Base-by-base conservation (phyloP, 1,140 invertebrate species). In the Drosophila carrolli region DNA sequence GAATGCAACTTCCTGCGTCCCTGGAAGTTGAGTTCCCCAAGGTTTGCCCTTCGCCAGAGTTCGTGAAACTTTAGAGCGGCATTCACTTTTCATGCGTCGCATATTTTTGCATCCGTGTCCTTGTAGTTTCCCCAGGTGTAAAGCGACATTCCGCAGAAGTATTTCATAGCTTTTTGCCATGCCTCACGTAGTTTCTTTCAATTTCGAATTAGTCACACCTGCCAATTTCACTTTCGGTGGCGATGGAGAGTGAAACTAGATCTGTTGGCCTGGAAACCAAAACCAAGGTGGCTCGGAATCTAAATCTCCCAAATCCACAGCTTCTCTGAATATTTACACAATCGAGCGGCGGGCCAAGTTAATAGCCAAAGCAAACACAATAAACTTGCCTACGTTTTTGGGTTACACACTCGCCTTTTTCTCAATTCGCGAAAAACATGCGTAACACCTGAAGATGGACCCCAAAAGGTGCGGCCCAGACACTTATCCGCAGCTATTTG, bases 21-120 rank as follows among this genome's bases (percentile, higher is more conserved):
- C 73, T 84, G 81, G 62, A 51, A 60, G 48, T 68, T 43, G 58
- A 50, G 56, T 65, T 46, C 59, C 40, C 46, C 67, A 81, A 85
- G 73, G 75, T 71, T 71, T 32, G 68, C 65, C 68, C 79, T 68
- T 78, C 77, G 80, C 75, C 80, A 73, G 81, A 83, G 80, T 81
- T 77, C 80, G 81, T 37, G 38, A 35, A 78, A 63, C 70, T 81
- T 19, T 37, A 43, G 3, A 56, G n/a, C 44, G 57, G 51, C 80
- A 68, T 83, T 83, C 80, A 83, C 75, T 78, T 83, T 81, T 78
- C 53, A 43, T 43, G 43, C 46, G 43, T 44, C 29, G 23, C 29
- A 38, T 47, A 10, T 53, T 41, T 53, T 41, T 55, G 55, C 50
- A 44, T 63, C 54, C 56, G 59, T 54, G 62, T 61, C 59, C 58